Evolutionary conservation across 2,888 invertebrate genomes (phyloP), one percentile per base, ranked within the genome.

Genomic region (Norana najaformis): DNA sequence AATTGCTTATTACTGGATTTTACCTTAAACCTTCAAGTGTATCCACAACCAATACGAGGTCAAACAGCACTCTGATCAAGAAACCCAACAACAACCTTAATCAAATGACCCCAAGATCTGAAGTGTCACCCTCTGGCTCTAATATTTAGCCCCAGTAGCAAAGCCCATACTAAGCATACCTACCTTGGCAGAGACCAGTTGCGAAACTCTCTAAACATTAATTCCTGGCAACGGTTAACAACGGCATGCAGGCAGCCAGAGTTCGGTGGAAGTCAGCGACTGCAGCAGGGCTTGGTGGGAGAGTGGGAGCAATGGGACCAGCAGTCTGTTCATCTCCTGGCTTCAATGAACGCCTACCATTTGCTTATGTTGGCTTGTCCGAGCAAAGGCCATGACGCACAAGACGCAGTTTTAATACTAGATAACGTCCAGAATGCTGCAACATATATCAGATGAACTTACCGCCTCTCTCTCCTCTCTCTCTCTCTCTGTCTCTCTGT

Each of bases 401-500:
- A 69, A 69, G 69, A 69, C 69, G n/a, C n/a, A 69, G 69, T 30
- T 69, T 69, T 69, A 69, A 69, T 30, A 69, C 69, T n/a, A 30
- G 30, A 69, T 69, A 30, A 69, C 69, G n/a, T n/a, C 69, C n/a
- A 69, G 30, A 69, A 69, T n/a, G 69, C n/a, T 69, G 69, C 69
- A 69, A n/a, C n/a, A 69, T n/a, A n/a, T 13, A n/a, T 3, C 69
- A n/a, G 69, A 8, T n/a, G 30, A n/a, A 69, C 69, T 69, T 69
- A n/a, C 69, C 69, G n/a, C n/a, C 11, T 69, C 69, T 69, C 69
- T 90, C 88, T 89, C 90, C n/a, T n/a, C 16, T 36, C 37, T 30
- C 36, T 36, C 18, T 85, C 89, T 89, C 85, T 85, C 38, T 41
- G 34, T 83, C 89, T 88, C 88, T 88, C 90, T 90, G 53, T 53